Conservation (phyloP, 1,140 invertebrate species). For the Elysia chlorotica region DNA sequence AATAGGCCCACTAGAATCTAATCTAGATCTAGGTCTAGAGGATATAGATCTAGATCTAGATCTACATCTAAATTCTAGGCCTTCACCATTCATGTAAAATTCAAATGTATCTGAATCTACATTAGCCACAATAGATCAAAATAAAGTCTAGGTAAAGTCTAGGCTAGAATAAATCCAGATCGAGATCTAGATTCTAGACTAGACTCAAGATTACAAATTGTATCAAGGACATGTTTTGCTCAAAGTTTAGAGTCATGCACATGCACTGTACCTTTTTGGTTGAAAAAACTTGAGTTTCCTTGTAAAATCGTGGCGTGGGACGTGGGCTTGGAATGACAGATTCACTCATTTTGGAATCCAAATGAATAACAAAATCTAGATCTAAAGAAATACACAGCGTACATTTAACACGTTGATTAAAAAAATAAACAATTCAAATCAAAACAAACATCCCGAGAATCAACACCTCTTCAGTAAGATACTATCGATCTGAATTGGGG, state of each 20-base stretch:
- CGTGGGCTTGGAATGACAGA: slow-evolving; percentile 41
- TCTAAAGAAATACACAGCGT: neutral
- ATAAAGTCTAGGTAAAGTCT: neutral
- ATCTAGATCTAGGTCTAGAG: neutral
- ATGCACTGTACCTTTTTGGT: slow-evolving; percentile 65
- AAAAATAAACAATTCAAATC: neutral
- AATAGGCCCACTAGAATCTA: too few species aligned
- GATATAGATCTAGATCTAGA: neutral
- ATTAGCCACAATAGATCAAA: neutral
- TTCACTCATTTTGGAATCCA: slow-evolving; percentile 7
- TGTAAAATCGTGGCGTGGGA: slow-evolving; percentile 61
- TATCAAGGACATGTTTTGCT: too few species aligned
- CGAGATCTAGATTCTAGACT: too few species aligned
- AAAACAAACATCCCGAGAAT: neutral
- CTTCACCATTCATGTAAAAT: too few species aligned
- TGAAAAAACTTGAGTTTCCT: slow-evolving; percentile 58
- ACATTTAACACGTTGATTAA: neutral
- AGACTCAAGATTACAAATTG: too few species aligned
- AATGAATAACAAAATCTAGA: neutral
- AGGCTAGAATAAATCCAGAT: too few species aligned
- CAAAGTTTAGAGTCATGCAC: too few species aligned
- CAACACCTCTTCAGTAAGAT: neutral
- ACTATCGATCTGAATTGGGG: too few species aligned
- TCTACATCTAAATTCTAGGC: too few species aligned
- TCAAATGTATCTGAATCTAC: too few species aligned